phyloP scores from a whole-genome alignment of 2,113 vertebrate species.

The Aegypius monachus region DNA sequence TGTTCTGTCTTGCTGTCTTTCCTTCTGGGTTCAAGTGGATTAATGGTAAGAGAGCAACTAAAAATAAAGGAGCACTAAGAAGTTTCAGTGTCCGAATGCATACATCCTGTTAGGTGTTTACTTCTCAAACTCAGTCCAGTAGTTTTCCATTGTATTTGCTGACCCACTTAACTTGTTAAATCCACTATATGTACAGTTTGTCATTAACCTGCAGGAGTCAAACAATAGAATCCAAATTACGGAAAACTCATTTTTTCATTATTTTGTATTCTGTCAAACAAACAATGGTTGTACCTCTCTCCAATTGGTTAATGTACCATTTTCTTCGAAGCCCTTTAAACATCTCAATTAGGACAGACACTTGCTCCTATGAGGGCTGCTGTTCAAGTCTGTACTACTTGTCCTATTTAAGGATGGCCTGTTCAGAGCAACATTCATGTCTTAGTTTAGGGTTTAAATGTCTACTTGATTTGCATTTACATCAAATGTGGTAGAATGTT shows the following conservation, averaged over 20 bases:
- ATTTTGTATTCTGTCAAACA: neutral
- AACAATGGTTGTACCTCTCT: neutral
- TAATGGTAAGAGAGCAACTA: neutral
- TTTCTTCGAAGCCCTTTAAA: neutral
- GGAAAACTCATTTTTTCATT: neutral
- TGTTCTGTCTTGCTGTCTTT: neutral
- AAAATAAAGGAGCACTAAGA: neutral
- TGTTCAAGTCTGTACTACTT: neutral
- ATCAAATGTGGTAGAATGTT: neutral
- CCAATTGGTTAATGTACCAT: neutral
- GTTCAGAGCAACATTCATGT: neutral
- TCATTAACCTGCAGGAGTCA: neutral
- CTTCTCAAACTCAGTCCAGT: neutral
- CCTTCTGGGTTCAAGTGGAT: neutral
- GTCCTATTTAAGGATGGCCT: neutral
- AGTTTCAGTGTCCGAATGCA: neutral
- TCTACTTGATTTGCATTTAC: neutral
- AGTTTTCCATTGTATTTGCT: neutral
- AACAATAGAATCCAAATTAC: neutral
- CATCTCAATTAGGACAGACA: neutral
- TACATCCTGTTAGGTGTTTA: neutral
- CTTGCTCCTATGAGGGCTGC: neutral
- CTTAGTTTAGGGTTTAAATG: neutral
- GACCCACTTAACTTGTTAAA: neutral
- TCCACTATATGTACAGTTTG: neutral